phyloP scores from a whole-genome alignment of 2,888 invertebrate genomes.

The Rotaria magnacalcarata region DNA sequence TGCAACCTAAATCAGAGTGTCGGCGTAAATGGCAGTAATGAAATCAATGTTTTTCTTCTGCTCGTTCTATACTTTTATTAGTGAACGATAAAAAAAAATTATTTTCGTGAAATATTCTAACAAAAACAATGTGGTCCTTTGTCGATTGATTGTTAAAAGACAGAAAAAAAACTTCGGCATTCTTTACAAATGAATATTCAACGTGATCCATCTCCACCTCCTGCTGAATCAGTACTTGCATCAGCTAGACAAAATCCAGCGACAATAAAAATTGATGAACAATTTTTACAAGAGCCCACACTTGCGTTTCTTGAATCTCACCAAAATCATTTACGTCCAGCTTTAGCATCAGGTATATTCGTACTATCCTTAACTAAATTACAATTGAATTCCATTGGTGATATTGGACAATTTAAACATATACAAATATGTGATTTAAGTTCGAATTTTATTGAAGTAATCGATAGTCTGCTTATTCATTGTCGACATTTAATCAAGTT shows the following conservation, averaged over 20 bases:
- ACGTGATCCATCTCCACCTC: too few species aligned
- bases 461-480: slow-evolving; percentile 50
- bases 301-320: not conserved
- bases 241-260: too few species aligned
- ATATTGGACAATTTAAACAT: not conserved
- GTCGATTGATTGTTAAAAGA: too few species aligned
- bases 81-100: too few species aligned
- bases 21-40: not conserved
- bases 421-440: slow-evolving; percentile 35
- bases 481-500: slow-evolving; percentile 55
- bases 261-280: not conserved
- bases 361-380: not conserved
- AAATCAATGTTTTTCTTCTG: not conserved
- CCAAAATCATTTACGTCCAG: not conserved
- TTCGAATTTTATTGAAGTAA: slow-evolving; percentile 1
- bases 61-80: not conserved
- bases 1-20: not conserved
- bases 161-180: too few species aligned
- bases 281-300: slow-evolving; percentile 20
- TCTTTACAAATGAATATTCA: too few species aligned
- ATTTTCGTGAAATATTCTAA: too few species aligned
- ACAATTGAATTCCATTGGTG: slow-evolving; percentile 10
- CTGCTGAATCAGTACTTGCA: too few species aligned
- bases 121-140: too few species aligned
- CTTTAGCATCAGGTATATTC: not conserved